phyloP scores from a whole-genome alignment of 2,797 vertebrate genomes.

The Danio tinwini region DNA sequence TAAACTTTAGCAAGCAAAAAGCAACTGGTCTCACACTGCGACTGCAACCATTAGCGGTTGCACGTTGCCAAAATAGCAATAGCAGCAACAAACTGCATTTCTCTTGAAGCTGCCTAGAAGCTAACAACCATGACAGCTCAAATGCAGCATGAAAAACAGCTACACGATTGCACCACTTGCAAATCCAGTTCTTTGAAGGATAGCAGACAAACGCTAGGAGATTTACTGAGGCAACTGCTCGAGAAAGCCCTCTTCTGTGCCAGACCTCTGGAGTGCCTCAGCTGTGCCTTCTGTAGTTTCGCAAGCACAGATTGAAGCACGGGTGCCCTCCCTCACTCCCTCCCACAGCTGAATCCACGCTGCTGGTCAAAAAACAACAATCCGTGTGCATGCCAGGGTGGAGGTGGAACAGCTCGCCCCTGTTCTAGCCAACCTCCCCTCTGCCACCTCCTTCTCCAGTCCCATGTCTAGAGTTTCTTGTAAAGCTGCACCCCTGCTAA shows the following conservation, averaged over 20 bases:
- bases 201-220: slow-evolving; percentile 72
- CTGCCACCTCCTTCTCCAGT: slow-evolving; percentile 70
- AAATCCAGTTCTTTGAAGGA: slow-evolving; percentile 74
- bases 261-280: slow-evolving; percentile 75
- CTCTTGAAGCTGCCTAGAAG: slow-evolving; percentile 74
- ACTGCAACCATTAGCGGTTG: slow-evolving; percentile 82
- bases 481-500: slow-evolving; percentile 83
- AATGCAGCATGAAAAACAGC: slow-evolving; percentile 74
- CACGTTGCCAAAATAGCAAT: slow-evolving; percentile 82
- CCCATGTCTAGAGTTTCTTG: slow-evolving; percentile 81
- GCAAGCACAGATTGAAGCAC: slow-evolving; percentile 71
- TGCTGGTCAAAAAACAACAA: slow-evolving; percentile 64
- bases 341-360: neutral
- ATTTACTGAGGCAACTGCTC: slow-evolving; percentile 53
- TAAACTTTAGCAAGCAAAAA: slow-evolving; percentile 67
- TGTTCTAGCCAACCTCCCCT: slow-evolving; percentile 65
- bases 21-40: slow-evolving; percentile 80
- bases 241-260: slow-evolving; percentile 64
- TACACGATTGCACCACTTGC: slow-evolving; percentile 74
- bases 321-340: slow-evolving; percentile 23
- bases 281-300: slow-evolving; percentile 75
- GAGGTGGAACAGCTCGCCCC: slow-evolving; percentile 73
- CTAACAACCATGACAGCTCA: slow-evolving; percentile 76
- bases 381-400: slow-evolving; percentile 71
- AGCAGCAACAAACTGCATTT: slow-evolving; percentile 83